phyloP scores from a whole-genome alignment of 2,113 vertebrate species.

The Elgaria multicarinata region DNA sequence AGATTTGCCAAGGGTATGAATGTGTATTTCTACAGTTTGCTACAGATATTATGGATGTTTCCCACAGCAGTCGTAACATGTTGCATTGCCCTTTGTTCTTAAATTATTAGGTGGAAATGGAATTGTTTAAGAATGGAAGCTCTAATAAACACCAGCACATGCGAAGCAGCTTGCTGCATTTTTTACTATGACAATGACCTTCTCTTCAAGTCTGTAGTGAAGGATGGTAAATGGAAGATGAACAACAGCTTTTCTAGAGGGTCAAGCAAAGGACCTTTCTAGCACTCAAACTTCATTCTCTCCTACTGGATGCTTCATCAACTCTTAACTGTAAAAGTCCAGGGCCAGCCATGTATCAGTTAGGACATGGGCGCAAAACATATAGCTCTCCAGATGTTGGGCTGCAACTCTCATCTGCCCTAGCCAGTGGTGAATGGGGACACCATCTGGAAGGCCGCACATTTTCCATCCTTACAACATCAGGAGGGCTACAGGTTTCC shows the following conservation, averaged over 20 bases:
- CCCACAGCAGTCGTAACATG: neutral
- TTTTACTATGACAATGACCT: neutral
- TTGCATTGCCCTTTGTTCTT: neutral
- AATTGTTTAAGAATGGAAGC: neutral
- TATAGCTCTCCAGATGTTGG: neutral
- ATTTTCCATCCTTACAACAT: neutral
- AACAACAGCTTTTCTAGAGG: neutral
- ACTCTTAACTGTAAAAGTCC: neutral
- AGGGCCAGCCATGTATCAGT: neutral
- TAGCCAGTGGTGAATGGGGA: neutral
- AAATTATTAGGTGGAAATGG: neutral
- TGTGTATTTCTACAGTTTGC: neutral
- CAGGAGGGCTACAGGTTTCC: neutral
- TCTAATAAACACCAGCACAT: neutral
- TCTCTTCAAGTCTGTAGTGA: neutral
- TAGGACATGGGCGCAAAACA: no score
- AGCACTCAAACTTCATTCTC: neutral
- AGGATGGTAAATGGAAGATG: no score
- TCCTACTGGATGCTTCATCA: rapidly evolving
- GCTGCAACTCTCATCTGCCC: neutral
- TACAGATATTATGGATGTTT: neutral
- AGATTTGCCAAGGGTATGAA: neutral
- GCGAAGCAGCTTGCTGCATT: neutral
- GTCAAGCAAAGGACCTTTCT: rapidly evolving
- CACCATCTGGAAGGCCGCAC: neutral